A percentile compares a stretch with the other conserved stretches of the same genome.
Conservation (phyloP, 2,888 invertebrate species). For the Phaedon cochleariae region DNA sequence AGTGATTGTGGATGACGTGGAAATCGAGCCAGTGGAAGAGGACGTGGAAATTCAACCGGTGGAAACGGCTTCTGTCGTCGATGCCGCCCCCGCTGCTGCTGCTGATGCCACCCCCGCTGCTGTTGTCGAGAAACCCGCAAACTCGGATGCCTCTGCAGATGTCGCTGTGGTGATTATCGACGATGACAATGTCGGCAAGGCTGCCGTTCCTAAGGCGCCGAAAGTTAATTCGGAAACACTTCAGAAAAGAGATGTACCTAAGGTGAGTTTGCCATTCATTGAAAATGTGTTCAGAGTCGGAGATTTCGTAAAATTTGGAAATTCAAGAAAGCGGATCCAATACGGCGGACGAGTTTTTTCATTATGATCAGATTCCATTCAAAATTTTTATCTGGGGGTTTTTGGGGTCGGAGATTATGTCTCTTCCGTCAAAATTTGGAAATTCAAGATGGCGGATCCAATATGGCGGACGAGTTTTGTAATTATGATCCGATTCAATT, state of each 20-base stretch:
- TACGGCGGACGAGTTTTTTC: too few species aligned
- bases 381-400: too few species aligned
- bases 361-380: too few species aligned
- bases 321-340: too few species aligned
- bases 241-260: neutral
- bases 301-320: too few species aligned
- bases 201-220: neutral
- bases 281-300: too few species aligned
- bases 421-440: too few species aligned
- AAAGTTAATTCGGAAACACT: neutral
- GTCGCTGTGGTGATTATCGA: constrained; percentile 33
- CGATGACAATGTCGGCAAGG: constrained; percentile 13
- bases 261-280: neutral
- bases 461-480: too few species aligned
- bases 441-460: too few species aligned
- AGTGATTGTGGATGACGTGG: constrained; percentile 32
- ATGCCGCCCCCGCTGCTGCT: constrained; percentile 12
- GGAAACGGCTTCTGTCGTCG: constrained; percentile 21
- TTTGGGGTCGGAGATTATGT: too few species aligned
- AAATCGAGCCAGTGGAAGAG: constrained; percentile 14
- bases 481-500: too few species aligned
- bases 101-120: neutral
- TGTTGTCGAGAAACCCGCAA: neutral
- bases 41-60: constrained; percentile 4
- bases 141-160: neutral